Conservation (phyloP, 2,888 invertebrate genomes). For the Hirtodrosophila histrioides region DNA sequence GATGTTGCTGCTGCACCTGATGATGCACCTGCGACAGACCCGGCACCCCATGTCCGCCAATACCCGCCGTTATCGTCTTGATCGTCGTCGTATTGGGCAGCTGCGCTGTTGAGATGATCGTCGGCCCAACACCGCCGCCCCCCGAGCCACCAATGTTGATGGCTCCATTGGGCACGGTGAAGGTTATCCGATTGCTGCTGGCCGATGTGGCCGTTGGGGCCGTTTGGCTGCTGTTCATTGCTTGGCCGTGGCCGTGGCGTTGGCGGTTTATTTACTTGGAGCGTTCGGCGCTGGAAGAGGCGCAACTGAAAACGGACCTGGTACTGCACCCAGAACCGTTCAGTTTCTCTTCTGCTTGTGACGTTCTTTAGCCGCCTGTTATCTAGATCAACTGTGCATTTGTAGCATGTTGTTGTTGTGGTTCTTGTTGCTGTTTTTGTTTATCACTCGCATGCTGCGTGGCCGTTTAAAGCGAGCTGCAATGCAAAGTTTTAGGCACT, state of each 20-base stretch:
- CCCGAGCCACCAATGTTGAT: conserved; percentile 86
- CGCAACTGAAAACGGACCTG: conserved; percentile 22
- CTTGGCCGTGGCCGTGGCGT: conserved; percentile 15
- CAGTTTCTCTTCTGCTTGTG: conserved; percentile 32
- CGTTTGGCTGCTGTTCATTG: conserved; percentile 83
- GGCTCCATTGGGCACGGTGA: conserved; percentile 89
- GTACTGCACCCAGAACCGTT: conserved; percentile 25
- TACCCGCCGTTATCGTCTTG: conserved; percentile 82
- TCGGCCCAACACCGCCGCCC: conserved; percentile 65
- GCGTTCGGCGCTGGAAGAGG: conserved; percentile 71
- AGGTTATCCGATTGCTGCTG: conserved; percentile 87
- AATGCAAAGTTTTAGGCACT: conserved; percentile 52
- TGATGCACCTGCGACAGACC: conserved; percentile 79
- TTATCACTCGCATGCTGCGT: conserved; percentile 57
- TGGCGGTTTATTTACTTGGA: conserved; percentile 36
- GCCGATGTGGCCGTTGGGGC: conserved; percentile 73
- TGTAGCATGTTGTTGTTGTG: conserved; percentile 44
- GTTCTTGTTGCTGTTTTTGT: conserved; percentile 30
- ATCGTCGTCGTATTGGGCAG: conserved; percentile 85
- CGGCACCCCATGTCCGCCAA: conserved; percentile 75
- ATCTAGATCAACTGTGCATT: conserved; percentile 59
- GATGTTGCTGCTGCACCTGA: conserved; percentile 56
- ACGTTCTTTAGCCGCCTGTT: conserved; percentile 50
- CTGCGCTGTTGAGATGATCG: conserved; percentile 85
- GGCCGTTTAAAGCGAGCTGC: conserved; percentile 45